Percentiles rank a stretch among this genome's conserved stretches.
Conservation (phyloP, 2,888 invertebrate species). For the Epinotia bilunana region DNA sequence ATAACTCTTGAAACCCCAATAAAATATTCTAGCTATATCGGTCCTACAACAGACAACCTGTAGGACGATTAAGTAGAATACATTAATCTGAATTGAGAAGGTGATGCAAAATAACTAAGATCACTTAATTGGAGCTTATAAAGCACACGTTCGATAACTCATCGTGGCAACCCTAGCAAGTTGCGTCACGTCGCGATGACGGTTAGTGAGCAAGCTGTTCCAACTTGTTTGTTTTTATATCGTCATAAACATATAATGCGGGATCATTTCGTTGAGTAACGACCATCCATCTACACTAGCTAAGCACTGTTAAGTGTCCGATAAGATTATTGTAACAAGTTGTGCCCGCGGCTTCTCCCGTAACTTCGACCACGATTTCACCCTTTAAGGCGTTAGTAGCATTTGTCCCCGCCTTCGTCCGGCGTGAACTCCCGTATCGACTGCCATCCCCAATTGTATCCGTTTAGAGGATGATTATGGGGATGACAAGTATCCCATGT, state of each 20-base stretch:
- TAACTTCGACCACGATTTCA: not conserved
- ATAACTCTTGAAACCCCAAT: no score
- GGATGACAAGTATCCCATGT: no score
- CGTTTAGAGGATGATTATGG: no score
- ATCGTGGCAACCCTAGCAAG: conserved; percentile 28
- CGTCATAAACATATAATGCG: conserved; percentile 39
- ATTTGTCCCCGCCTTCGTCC: no score
- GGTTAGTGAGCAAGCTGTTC: conserved; percentile 46
- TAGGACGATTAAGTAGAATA: no score
- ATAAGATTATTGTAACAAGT: conserved; percentile 12
- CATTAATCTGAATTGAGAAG: no score
- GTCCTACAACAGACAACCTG: no score
- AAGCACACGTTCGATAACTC: not conserved
- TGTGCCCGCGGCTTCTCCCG: not conserved
- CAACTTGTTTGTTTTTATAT: conserved; percentile 44
- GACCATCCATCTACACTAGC: conserved; percentile 1
- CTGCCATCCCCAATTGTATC: no score
- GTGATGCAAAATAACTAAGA: no score
- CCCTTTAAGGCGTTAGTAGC: not conserved
- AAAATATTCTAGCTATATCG: no score
- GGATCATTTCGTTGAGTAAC: conserved; percentile 39
- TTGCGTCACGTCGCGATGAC: conserved; percentile 44
- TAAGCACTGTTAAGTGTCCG: conserved; percentile 5
- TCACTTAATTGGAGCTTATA: no score
- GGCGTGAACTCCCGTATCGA: no score